A percentile compares a stretch with the other conserved stretches of the same genome.
Conservation (phyloP, 2,888 invertebrate species). For the Masnerella sp. region DNA sequence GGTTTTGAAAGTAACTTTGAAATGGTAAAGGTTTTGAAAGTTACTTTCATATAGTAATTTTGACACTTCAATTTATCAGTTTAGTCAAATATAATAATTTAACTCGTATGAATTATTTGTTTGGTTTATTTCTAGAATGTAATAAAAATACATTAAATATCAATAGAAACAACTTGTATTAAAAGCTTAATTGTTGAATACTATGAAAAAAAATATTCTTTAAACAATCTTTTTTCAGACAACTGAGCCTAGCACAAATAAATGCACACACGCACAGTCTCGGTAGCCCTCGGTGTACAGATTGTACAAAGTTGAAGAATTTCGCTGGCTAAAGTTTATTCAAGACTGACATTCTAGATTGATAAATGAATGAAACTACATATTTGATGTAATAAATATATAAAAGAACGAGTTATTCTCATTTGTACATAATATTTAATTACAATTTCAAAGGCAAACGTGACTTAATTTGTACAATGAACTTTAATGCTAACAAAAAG, state of each 20-base stretch:
- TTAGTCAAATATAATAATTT: no score
- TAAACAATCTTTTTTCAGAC: conserved; percentile 56
- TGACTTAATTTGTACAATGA: conserved; percentile 73
- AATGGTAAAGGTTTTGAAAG: no score
- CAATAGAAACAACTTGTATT: no score
- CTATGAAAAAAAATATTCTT: no score
- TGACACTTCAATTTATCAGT: no score
- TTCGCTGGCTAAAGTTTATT: conserved; percentile 74
- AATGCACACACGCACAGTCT: conserved; percentile 61
- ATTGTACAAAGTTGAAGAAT: conserved; percentile 65
- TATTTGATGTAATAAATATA: conserved; percentile 75
- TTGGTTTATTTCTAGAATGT: no score
- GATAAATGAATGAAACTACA: conserved; percentile 72
- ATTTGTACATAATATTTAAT: conserved; percentile 77
- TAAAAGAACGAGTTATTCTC: conserved; percentile 69
- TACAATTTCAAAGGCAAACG: conserved; percentile 75
- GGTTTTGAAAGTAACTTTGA: no score
- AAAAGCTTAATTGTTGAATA: no score
- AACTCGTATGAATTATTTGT: no score
- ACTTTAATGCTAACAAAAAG: conserved; percentile 57
- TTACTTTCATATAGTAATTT: no score
- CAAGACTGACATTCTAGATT: conserved; percentile 76
- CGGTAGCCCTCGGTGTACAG: conserved; percentile 65
- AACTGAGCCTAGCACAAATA: conserved; percentile 52
- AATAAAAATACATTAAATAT: no score